Evolutionary conservation across 2,113 vertebrate genomes (phyloP).

Genomic region (Chlorodrepanis virens): DNA sequence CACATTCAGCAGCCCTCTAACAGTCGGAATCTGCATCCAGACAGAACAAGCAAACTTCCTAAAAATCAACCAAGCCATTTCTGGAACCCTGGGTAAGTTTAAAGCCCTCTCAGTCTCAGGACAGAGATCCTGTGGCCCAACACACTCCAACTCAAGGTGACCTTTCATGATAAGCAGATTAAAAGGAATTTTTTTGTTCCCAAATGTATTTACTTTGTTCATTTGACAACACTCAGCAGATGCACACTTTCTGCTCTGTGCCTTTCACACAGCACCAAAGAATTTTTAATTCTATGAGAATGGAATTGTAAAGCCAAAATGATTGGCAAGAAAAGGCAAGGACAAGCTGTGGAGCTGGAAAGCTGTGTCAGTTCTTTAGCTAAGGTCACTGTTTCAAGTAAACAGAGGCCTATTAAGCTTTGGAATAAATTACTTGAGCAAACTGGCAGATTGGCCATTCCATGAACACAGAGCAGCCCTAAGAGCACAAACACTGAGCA

Average conservation of each 20-base stretch:
- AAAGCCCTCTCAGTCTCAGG: not conserved
- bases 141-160: not conserved
- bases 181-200: not conserved
- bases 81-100: not conserved
- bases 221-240: not conserved
- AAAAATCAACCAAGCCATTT: not conserved
- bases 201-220: not conserved
- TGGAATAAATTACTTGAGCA: not conserved
- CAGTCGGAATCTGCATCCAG: not conserved
- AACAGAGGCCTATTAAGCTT: constrained; percentile 28
- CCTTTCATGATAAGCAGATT: not conserved
- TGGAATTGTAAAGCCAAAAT: not conserved
- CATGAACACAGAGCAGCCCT: not conserved
- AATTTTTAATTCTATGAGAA: not conserved
- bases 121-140: not conserved
- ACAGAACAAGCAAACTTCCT: not conserved
- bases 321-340: constrained; percentile 9
- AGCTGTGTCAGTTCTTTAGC: not conserved
- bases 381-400: constrained; percentile 16
- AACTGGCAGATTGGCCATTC: not conserved
- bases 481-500: not conserved
- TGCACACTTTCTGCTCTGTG: not conserved
- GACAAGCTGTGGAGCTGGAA: not conserved
- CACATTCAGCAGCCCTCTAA: not conserved
- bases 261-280: not conserved